These are phyloP conservation scores for Crocuta crocuta DNA, from an alignment of 2,113 vertebrate species.

Conservation along the genomic window DNA sequence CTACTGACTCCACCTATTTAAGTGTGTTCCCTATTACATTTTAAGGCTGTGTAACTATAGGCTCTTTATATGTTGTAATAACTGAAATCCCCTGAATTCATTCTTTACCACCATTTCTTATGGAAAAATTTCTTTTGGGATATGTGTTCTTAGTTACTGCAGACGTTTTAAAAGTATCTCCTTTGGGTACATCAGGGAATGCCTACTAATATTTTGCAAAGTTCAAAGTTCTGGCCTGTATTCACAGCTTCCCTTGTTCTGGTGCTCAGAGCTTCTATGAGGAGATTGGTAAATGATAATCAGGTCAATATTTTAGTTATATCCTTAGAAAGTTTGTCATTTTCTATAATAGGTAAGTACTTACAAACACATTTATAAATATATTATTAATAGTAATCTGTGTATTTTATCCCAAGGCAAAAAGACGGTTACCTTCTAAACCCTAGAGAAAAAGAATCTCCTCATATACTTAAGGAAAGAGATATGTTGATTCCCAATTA, in stretches of 20 bases:
- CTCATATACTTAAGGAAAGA: not conserved
- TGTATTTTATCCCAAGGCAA: not conserved
- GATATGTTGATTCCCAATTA: not conserved
- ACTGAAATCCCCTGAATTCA: not conserved
- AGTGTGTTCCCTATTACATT: not conserved
- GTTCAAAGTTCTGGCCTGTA: not conserved
- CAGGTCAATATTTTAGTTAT: not conserved
- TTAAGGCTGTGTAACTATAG: not conserved
- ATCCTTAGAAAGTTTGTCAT: not conserved
- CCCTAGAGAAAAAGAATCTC: not conserved
- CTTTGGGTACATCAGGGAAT: not conserved
- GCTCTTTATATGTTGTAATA: not conserved
- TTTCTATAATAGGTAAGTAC: not conserved
- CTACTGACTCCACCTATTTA: not conserved
- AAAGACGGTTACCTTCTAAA: not conserved
- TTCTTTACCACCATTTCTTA: conserved; percentile 33
- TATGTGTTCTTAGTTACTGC: not conserved
- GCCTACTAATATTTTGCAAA: not conserved
- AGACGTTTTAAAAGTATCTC: not conserved
- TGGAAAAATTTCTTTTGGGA: not conserved
- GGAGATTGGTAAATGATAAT: not conserved
- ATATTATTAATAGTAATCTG: not conserved
- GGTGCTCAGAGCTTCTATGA: not conserved
- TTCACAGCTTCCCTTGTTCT: not conserved
- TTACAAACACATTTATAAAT: not conserved